Percentiles rank a stretch among this genome's conserved stretches.
Evolutionary conservation across 1,140 invertebrate species (phyloP).

Genomic region (Brachionus manjavacas): DNA sequence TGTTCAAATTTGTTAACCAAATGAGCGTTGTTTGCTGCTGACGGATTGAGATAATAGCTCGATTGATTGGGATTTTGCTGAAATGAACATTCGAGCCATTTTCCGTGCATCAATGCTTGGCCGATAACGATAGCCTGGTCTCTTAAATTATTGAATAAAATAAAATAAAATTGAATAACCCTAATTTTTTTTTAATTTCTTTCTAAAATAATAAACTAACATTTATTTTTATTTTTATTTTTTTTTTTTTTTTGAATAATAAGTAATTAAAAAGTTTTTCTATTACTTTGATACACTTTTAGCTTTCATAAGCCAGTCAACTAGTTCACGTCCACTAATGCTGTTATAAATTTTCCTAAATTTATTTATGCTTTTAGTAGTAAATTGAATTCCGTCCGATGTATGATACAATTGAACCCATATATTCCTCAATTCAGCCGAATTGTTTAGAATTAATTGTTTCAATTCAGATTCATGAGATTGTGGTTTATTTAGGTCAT

Average conservation of each 20-base stretch:
- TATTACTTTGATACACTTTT: conserved; percentile 63
- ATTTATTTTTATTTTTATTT: too few species aligned
- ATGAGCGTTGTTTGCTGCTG: neutral
- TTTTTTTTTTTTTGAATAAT: too few species aligned
- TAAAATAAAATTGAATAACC: too few species aligned
- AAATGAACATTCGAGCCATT: conserved; percentile 66
- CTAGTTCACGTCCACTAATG: conserved; percentile 68
- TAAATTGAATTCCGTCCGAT: conserved; percentile 62
- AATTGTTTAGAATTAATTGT: conserved; percentile 59
- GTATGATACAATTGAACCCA: conserved; percentile 68
- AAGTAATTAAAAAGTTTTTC: too few species aligned
- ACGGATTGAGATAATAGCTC: conserved; percentile 1
- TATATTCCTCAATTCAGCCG: conserved; percentile 67
- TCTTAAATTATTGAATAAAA: conserved; percentile 57
- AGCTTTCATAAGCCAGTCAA: conserved; percentile 73
- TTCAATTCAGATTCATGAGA: conserved; percentile 20
- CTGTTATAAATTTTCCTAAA: conserved; percentile 66
- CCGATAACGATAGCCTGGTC: conserved; percentile 73
- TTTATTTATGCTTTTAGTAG: conserved; percentile 63
- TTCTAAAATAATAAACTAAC: too few species aligned
- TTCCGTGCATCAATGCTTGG: conserved; percentile 72
- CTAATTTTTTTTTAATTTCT: too few species aligned
- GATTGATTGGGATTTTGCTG: neutral
- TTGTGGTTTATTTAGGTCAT: neutral
- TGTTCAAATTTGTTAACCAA: conserved; percentile 61